phyloP scores from a whole-genome alignment of 2,797 vertebrate species.

The Chloroceryle inda region DNA sequence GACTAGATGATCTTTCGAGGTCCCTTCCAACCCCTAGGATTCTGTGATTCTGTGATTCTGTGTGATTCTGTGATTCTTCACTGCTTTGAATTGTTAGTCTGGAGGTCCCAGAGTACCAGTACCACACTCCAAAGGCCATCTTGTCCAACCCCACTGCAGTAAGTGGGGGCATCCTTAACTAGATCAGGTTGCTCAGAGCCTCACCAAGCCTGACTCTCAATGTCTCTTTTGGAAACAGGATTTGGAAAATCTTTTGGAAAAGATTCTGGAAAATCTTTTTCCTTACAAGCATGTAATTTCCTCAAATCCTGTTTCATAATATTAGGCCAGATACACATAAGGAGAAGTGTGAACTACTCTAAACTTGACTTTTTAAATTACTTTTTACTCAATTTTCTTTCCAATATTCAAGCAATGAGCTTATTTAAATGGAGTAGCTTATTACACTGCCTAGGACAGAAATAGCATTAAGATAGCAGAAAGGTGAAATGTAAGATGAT shows the following conservation, averaged over 20 bases:
- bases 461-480: constrained; percentile 46
- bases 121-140: not conserved
- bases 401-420: not conserved
- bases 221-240: no score
- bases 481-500: constrained; percentile 29
- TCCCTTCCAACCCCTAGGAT: no score
- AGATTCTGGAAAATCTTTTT: not conserved
- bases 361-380: constrained; percentile 6
- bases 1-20: no score
- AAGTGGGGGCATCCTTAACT: no score
- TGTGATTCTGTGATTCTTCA: no score
- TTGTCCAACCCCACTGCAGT: no score
- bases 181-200: no score
- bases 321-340: not conserved
- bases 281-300: not conserved
- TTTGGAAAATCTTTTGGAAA: not conserved
- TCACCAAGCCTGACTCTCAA: no score
- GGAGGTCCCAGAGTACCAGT: not conserved
- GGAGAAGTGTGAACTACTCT: not conserved
- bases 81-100: not conserved
- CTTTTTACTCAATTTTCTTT: constrained; percentile 31
- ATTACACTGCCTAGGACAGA: constrained; percentile 22
- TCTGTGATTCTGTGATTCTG: no score
- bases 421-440: constrained; percentile 39
- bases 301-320: not conserved